These are phyloP conservation scores for Leiothrix lutea DNA, from an alignment of 2,113 vertebrate genomes.

Conservation along the genomic window DNA sequence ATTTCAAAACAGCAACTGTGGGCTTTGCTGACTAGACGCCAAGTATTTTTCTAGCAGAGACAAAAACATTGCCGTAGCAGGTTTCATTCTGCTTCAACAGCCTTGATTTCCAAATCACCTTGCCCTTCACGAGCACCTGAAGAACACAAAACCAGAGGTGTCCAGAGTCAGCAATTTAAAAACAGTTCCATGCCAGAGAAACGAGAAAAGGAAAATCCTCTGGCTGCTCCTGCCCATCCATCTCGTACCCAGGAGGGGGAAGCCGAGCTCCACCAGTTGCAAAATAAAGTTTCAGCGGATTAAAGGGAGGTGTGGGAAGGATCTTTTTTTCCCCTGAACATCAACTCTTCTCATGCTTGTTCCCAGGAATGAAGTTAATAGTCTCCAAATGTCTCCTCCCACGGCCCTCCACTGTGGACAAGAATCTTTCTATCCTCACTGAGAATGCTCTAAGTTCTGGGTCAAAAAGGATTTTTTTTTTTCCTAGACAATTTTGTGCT, in stretches of 20 bases:
- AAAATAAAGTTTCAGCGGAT: background rate
- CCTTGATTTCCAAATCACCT: background rate
- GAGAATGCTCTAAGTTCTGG: background rate
- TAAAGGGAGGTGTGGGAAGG: background rate
- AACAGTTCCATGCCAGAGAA: rapidly evolving
- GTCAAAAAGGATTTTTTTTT: background rate
- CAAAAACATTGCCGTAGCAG: background rate
- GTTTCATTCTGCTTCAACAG: background rate
- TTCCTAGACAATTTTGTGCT: background rate
- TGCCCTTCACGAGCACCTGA: background rate
- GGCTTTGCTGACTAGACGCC: background rate
- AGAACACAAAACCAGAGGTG: background rate
- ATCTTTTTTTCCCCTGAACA: background rate
- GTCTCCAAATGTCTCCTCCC: background rate
- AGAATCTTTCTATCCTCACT: background rate
- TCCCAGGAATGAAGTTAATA: background rate
- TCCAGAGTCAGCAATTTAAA: background rate
- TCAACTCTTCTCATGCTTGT: background rate
- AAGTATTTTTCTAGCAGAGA: background rate
- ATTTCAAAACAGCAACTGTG: background rate
- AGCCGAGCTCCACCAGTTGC: background rate
- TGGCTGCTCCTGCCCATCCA: background rate
- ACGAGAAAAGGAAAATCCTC: background rate
- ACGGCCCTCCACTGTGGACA: rapidly evolving
- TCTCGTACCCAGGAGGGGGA: background rate